phyloP scores from a whole-genome alignment of 2,113 vertebrate species.

The Elephas maximus region DNA sequence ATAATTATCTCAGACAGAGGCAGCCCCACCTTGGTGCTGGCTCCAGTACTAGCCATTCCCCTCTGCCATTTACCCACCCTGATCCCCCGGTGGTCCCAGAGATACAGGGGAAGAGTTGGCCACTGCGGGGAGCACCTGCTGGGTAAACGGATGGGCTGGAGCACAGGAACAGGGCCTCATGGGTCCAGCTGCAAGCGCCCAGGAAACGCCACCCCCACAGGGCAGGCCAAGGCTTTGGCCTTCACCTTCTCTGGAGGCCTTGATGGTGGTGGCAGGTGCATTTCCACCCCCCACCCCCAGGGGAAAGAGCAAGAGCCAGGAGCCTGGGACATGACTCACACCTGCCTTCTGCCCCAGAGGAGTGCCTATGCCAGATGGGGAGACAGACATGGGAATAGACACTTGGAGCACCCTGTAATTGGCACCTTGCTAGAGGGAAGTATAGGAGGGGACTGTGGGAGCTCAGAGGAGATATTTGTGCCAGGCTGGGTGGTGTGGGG shows the following conservation, averaged over 20 bases:
- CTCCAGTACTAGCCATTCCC: background rate
- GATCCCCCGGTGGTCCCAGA: too few species aligned
- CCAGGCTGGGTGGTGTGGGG: background rate
- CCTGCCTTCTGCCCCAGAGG: background rate
- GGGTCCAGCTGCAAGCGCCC: background rate
- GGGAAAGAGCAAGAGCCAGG: background rate
- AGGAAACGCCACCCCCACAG: fast-evolving
- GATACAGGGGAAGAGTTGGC: background rate
- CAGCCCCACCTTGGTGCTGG: too few species aligned
- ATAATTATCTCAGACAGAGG: background rate
- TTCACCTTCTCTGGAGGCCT: background rate
- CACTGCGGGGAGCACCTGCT: background rate
- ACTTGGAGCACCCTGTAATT: background rate
- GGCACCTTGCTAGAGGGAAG: background rate
- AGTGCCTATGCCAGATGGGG: background rate
- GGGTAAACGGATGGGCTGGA: background rate
- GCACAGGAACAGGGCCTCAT: background rate
- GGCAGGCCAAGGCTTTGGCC: background rate
- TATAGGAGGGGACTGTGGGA: background rate
- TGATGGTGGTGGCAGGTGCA: background rate
- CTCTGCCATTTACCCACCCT: background rate
- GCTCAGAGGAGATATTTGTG: background rate
- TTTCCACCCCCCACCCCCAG: background rate
- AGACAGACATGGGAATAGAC: background rate
- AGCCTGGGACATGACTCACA: background rate